These are phyloP conservation scores for Hoplostethus atlanticus DNA, from an alignment of 2,797 vertebrate species.

Conservation along the genomic window DNA sequence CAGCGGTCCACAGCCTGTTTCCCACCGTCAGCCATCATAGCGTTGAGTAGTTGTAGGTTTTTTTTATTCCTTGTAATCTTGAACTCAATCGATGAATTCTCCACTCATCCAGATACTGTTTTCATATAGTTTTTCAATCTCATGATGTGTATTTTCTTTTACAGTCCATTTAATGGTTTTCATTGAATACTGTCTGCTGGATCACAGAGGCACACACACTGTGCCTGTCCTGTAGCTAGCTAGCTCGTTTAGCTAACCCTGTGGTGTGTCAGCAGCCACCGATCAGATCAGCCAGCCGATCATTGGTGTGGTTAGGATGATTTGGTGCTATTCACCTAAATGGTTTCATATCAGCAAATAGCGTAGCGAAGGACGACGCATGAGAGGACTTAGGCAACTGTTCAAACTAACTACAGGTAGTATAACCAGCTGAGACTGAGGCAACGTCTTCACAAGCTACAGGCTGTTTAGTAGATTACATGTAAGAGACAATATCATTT, in stretches of 20 bases:
- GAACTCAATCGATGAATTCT: neutral
- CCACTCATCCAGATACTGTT: slow-evolving; percentile 26
- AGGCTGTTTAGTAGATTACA: neutral
- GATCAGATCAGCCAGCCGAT: no score
- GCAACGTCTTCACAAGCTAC: neutral
- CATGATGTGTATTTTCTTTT: slow-evolving; percentile 46
- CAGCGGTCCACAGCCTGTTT: slow-evolving; percentile 1
- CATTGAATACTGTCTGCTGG: slow-evolving; percentile 42
- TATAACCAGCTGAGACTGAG: neutral
- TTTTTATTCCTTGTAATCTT: slow-evolving; percentile 30
- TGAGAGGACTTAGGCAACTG: no score
- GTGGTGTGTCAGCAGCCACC: neutral
- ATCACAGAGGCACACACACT: slow-evolving; percentile 17
- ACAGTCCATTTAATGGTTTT: neutral
- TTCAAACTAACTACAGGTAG: neutral
- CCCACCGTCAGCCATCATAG: slow-evolving; percentile 39
- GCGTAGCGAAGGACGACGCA: no score
- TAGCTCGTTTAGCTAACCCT: neutral
- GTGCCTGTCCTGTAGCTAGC: slow-evolving; percentile 15
- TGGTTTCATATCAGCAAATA: neutral
- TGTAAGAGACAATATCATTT: neutral
- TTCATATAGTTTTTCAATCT: slow-evolving; percentile 5
- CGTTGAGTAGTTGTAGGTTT: neutral
- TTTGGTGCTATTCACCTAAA: neutral
- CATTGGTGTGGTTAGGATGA: neutral